Evolutionary conservation across 2,113 vertebrate species (phyloP), one percentile per base, ranked within the genome.

Genomic region (Peromyscus maniculatus): DNA sequence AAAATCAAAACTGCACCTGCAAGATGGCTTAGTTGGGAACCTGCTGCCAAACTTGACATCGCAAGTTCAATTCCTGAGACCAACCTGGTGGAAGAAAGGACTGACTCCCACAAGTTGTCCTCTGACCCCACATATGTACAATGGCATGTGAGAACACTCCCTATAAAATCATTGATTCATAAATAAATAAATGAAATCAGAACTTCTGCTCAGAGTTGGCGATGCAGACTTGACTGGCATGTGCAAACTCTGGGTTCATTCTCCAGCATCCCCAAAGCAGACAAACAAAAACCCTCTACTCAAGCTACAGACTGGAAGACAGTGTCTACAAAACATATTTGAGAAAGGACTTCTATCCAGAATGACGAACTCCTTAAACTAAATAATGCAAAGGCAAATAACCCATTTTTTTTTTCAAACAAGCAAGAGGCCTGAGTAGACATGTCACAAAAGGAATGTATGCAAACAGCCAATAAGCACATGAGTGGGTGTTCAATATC

Each of bases 371-470:
- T 83, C 71, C 31, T 46, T 67, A 19, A 95, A 94, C 26, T 87
- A 72, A 83, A 66, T 46, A 78, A 57, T 19, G 26, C 91, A 69
- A 78, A 83, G 11, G 26, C 66, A 97, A 97, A 94, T 67, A 55
- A 94, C 4, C 59, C 43, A 69, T 7, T 22, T 66, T 69, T 43
- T 43, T 43, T 46, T 22, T 12, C 22, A 69, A 69, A 36, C 64
- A 88, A 82, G 10, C 62, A 79, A 87, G 74, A 87, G 69, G 92
- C 26, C 6, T 92, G 69, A 78, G 22, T 36, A 92, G 57, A 62
- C 57, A 69, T 19, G 59, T 91, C n/a, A 74, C 55, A 83, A 95
- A 95, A 96, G 57, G 93, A 95, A 96, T 43, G 83, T 8, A 67
- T 3, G 19, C 19, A 66, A 89, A 84, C 49, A 17, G 43, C 62